Percentiles rank a stretch among this genome's conserved stretches.
These are phyloP conservation scores for Druon quercuslanigerum DNA, from an alignment of 1,140 invertebrate species.

Conservation along the genomic window DNA sequence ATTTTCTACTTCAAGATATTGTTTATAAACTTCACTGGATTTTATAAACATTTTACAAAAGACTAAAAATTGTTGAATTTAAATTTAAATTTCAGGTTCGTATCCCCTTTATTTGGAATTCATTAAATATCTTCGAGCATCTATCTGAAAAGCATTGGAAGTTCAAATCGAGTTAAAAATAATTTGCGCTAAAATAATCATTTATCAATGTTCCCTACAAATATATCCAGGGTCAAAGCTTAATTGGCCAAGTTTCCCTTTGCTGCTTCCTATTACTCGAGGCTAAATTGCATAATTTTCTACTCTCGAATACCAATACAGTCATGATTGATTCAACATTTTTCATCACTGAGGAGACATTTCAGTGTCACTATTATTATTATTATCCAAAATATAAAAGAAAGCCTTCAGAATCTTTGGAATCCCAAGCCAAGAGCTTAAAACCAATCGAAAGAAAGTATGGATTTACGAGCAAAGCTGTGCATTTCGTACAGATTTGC, in stretches of 20 bases:
- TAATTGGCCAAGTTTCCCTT: neutral
- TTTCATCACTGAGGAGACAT: too few relatives aligned
- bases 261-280: neutral
- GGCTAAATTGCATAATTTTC: neutral
- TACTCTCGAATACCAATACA: neutral
- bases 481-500: neutral
- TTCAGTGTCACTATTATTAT: too few relatives aligned
- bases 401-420: too few relatives aligned
- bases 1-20: too few relatives aligned
- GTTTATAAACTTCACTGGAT: too few relatives aligned
- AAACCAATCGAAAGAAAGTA: neutral
- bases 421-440: neutral
- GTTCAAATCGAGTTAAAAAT: neutral
- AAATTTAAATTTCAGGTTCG: neutral
- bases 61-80: neutral
- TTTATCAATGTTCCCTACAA: neutral
- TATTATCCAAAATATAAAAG: too few relatives aligned
- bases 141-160: neutral
- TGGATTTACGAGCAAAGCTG: too few relatives aligned
- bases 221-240: constrained; percentile 5
- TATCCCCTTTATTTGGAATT: neutral
- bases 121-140: neutral
- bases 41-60: neutral
- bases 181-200: neutral
- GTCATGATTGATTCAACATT: neutral